phyloP scores from a whole-genome alignment of 1,140 invertebrate species.

The Steinernema khuongi region DNA sequence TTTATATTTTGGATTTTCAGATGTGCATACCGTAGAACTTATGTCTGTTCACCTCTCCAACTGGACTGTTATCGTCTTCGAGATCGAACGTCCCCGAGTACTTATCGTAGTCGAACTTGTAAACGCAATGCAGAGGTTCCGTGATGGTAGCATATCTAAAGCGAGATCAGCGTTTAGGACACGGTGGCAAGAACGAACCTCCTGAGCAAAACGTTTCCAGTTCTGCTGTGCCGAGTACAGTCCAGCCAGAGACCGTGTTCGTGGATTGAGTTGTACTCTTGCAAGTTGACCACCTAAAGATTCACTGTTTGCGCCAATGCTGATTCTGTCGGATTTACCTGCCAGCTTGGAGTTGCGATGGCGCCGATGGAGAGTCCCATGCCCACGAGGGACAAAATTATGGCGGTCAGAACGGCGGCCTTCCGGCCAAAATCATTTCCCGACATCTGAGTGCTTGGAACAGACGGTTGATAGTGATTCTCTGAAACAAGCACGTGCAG shows the following conservation, averaged over 20 bases:
- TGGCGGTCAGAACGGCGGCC: conserved; percentile 39
- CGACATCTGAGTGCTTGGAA: not conserved
- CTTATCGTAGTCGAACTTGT: conserved; percentile 59
- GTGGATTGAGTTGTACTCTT: conserved; percentile 57
- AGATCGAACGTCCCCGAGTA: conserved; percentile 58
- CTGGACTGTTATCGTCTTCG: conserved; percentile 57
- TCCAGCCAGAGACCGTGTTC: conserved; percentile 58
- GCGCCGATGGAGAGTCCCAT: conserved; percentile 56
- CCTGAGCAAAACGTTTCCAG: conserved; percentile 53
- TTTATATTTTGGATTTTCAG: not conserved
- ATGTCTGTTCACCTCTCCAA: conserved; percentile 58
- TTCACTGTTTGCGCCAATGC: not conserved
- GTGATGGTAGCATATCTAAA: conserved; percentile 54
- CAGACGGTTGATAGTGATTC: not conserved
- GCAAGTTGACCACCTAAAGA: conserved; percentile 47
- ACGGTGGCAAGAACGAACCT: conserved; percentile 31
- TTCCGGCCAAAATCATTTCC: conserved; percentile 44
- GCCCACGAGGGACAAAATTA: conserved; percentile 51
- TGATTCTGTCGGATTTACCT: conserved; percentile 3
- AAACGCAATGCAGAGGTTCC: conserved; percentile 58
- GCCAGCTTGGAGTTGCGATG: conserved; percentile 55
- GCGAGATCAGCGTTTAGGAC: not conserved
- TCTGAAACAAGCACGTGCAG: not conserved
- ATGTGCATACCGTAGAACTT: conserved; percentile 51
- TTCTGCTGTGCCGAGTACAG: conserved; percentile 52